A percentile compares a stretch with the other conserved stretches of the same genome.
Evolutionary conservation across 2,113 vertebrate species (phyloP).

Genomic region (Bubalus kerabau): DNA sequence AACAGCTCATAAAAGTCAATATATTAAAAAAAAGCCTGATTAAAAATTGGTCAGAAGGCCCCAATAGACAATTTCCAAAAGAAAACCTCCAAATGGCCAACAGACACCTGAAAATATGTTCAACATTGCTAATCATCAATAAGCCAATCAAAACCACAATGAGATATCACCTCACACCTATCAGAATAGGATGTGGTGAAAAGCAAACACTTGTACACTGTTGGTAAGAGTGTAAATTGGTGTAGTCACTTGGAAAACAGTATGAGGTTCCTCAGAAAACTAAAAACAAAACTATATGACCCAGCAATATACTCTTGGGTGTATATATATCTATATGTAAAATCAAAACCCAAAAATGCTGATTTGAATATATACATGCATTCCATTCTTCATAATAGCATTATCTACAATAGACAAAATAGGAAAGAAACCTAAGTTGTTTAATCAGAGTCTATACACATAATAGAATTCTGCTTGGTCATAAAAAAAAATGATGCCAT

Average conservation of each 20-base stretch:
- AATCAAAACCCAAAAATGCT: neutral
- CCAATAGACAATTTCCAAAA: neutral
- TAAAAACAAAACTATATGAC: neutral
- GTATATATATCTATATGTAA: neutral
- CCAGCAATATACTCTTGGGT: neutral
- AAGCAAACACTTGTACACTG: neutral
- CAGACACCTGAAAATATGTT: neutral
- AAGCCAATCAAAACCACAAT: neutral
- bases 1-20: neutral
- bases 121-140: neutral
- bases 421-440: neutral
- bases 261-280: neutral
- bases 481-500: neutral
- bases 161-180: neutral
- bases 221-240: neutral
- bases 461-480: neutral
- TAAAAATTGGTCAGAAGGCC: neutral
- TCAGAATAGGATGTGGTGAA: neutral
- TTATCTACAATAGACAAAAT: neutral
- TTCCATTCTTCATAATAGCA: neutral
- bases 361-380: neutral
- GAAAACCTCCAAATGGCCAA: neutral
- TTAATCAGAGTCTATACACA: neutral
- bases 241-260: neutral
- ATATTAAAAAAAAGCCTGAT: neutral